These are phyloP conservation scores for Cantharis lateralis DNA, from an alignment of 2,888 invertebrate genomes.

Conservation along the genomic window DNA sequence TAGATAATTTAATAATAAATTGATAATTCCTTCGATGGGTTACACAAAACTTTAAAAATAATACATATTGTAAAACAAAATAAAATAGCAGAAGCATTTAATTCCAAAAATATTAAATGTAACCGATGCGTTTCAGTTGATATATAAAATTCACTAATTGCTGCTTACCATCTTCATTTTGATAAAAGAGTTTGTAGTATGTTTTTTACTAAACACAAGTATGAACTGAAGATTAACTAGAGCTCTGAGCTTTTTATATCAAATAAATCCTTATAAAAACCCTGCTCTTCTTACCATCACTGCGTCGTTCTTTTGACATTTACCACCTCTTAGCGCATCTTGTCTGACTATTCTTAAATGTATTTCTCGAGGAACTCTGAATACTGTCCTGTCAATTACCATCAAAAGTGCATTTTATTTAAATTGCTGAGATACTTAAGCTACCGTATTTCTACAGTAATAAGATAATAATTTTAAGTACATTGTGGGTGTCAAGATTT, in stretches of 20 bases:
- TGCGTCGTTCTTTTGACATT: conserved; percentile 41
- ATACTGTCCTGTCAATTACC: background rate
- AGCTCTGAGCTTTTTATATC: conserved; percentile 34
- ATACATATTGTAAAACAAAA: background rate
- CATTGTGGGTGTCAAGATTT: background rate
- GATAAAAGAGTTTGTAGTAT: conserved; percentile 18
- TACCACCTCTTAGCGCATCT: conserved; percentile 41
- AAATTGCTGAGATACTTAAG: background rate
- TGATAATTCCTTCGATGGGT: background rate
- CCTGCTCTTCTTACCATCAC: conserved; percentile 32
- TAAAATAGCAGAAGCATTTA: background rate
- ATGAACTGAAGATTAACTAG: conserved; percentile 35
- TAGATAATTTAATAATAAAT: background rate
- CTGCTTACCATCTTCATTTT: conserved; percentile 34
- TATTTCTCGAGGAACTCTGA: conserved; percentile 35
- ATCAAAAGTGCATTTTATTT: background rate
- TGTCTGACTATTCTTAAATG: conserved; percentile 40
- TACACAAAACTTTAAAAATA: background rate
- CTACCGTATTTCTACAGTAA: background rate
- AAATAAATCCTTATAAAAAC: conserved; percentile 34
- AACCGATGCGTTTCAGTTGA: background rate
- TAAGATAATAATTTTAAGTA: background rate
- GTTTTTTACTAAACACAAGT: conserved; percentile 25
- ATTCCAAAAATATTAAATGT: background rate
- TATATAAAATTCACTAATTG: background rate